Percentiles rank a stretch among this genome's conserved stretches.
phyloP scores from a whole-genome alignment of 1,140 invertebrate genomes.

The Cecropterus lyciades region DNA sequence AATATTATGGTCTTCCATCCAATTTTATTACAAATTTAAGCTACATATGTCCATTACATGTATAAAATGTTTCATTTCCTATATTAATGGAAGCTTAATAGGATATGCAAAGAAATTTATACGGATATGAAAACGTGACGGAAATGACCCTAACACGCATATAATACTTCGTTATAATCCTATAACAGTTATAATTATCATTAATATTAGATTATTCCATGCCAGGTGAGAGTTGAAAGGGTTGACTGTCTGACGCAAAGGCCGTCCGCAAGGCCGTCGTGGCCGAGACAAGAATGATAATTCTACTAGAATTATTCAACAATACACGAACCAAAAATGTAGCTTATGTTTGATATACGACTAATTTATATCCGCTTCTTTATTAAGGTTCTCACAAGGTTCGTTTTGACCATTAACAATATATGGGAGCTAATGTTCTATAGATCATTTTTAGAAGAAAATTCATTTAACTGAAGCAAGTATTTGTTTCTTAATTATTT shows the following conservation, averaged over 20 bases:
- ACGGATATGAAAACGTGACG: constrained; percentile 31
- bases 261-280: constrained; percentile 61
- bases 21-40: too few relatives aligned
- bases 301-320: not conserved
- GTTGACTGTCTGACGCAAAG: constrained; percentile 58
- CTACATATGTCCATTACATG: too few relatives aligned
- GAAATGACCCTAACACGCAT: constrained; percentile 17
- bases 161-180: constrained; percentile 1
- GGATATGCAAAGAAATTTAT: constrained; percentile 27
- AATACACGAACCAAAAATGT: constrained; percentile 1
- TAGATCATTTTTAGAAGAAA: constrained; percentile 28
- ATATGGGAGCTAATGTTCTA: constrained; percentile 33
- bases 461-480: constrained; percentile 15
- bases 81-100: too few relatives aligned
- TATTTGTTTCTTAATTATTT: constrained; percentile 14
- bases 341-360: not conserved
- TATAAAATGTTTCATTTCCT: too few relatives aligned
- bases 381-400: constrained; percentile 11
- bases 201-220: constrained; percentile 31
- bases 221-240: constrained; percentile 62
- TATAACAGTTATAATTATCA: not conserved
- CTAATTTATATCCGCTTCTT: too few relatives aligned
- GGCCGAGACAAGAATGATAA: constrained; percentile 37
- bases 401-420: constrained; percentile 13
- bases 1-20: too few relatives aligned